Evolutionary conservation across 2,888 invertebrate genomes (phyloP).

Genomic region (Plagodis pulveraria): DNA sequence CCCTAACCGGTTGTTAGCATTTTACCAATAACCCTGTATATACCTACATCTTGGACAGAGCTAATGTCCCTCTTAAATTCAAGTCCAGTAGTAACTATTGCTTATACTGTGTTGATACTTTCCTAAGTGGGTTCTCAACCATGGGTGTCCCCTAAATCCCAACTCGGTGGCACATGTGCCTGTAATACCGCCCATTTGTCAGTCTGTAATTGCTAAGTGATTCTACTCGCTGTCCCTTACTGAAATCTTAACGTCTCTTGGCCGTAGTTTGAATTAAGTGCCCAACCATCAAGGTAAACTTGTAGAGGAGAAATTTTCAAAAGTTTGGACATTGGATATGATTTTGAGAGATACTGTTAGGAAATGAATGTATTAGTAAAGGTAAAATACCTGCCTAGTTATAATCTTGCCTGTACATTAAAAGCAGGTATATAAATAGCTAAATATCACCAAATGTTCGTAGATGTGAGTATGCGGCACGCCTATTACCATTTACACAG

Average conservation of each 20-base stretch:
- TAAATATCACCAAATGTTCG: too few species aligned
- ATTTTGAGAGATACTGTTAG: too few species aligned
- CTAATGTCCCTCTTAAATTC: not conserved
- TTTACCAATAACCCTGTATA: too few species aligned
- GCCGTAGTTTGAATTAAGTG: slow-evolving; percentile 49
- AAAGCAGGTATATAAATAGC: too few species aligned
- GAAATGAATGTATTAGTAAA: too few species aligned
- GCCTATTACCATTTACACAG: not conserved
- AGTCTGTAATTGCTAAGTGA: slow-evolving; percentile 82
- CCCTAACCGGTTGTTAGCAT: too few species aligned
- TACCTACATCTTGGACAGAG: too few species aligned
- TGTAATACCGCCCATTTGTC: slow-evolving; percentile 82
- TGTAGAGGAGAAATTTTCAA: slow-evolving; percentile 6
- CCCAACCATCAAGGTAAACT: not conserved
- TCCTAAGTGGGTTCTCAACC: slow-evolving; percentile 4
- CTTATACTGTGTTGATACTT: not conserved
- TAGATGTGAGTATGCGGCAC: not conserved
- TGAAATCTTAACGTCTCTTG: slow-evolving; percentile 79
- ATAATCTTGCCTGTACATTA: too few species aligned
- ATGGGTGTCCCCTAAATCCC: slow-evolving; percentile 21
- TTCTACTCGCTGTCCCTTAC: slow-evolving; percentile 79
- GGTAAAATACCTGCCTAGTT: too few species aligned
- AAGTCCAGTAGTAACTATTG: not conserved
- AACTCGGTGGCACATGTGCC: slow-evolving; percentile 79
- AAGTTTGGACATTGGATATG: too few species aligned